Evolutionary conservation across 2,888 invertebrate genomes (phyloP), one percentile per base, ranked within the genome.

Genomic region (Pollenia griseotomentosa): DNA sequence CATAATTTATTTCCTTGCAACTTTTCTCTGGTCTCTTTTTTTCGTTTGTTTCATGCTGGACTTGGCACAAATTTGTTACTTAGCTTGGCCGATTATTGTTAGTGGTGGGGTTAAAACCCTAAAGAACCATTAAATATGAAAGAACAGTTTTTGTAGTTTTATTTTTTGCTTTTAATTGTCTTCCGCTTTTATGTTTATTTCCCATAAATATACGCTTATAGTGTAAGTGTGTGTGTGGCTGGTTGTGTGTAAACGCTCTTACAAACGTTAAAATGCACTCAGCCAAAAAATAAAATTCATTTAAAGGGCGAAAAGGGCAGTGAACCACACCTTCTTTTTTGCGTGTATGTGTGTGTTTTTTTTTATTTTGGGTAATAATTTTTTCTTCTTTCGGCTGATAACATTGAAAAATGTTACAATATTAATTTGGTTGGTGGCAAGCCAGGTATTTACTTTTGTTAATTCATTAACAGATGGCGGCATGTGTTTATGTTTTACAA

Each of bases 101-200:
- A 42, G 73, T 74, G 81, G 19, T 46, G 65, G 73, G 59, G 66
- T 84, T 70, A 74, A 74, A 79, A 40, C 74, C 79, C 73, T 55
- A 74, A 74, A 57, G 66, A 70, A 68, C 74, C 53, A 80, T 68
- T 80, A 68, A 75, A 53, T 19, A 40, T 68, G 68, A 10, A 85
- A 75, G 55, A 80, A 61, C 42, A 74, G 46, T 57, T 66, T 19
- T 33, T 44, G 48, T n/a, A 33, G 59, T 68, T 40, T 6, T 46
- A 6, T 33, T 53, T 46, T 48, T 73, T 59, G n/a, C 48, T 16
- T 68, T 74, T 85, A 85, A 80, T 80, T 73, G 74, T 68, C 84
- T 70, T 85, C 84, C 84, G 84, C 74, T 74, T 84, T 84, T 80
- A 55, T 61, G 51, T 48, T 74, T 82, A 40, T 79, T 66, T 79